Conservation (phyloP, 2,888 invertebrate species). For the Ferdinandea cuprea region DNA sequence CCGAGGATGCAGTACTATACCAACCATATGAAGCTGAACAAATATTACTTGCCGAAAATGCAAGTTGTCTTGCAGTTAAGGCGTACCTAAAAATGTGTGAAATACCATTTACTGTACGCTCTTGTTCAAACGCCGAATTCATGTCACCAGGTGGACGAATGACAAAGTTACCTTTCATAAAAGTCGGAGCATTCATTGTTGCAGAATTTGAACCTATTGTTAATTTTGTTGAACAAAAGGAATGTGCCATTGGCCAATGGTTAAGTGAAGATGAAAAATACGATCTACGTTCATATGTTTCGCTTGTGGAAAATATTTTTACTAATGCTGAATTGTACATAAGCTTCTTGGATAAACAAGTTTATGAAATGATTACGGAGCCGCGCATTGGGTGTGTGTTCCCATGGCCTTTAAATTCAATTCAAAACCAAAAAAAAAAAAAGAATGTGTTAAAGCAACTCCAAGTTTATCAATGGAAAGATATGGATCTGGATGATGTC, state of each 20-base stretch:
- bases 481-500: slow-evolving; percentile 91
- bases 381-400: slow-evolving; percentile 94
- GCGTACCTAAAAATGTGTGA: slow-evolving; percentile 96
- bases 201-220: slow-evolving; percentile 96
- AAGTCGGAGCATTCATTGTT: slow-evolving; percentile 93
- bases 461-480: slow-evolving; percentile 91
- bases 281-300: slow-evolving; percentile 97
- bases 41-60: slow-evolving; percentile 96
- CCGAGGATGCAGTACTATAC: slow-evolving; percentile 92
- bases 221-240: slow-evolving; percentile 93
- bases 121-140: slow-evolving; percentile 95
- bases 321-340: slow-evolving; percentile 95
- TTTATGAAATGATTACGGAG: slow-evolving; percentile 91
- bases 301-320: slow-evolving; percentile 93
- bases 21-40: slow-evolving; percentile 97
- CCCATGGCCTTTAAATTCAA: slow-evolving; percentile 94
- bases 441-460: slow-evolving; percentile 88
- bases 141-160: slow-evolving; percentile 95
- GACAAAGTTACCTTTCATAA: slow-evolving; percentile 93
- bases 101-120: slow-evolving; percentile 91
- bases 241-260: slow-evolving; percentile 88
- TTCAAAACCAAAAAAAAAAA: slow-evolving; percentile 91
- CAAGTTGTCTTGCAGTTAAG: slow-evolving; percentile 96
- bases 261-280: slow-evolving; percentile 90
- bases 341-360: slow-evolving; percentile 92